phyloP scores from a whole-genome alignment of 1,140 invertebrate genomes.

The Conopomorpha cramerella region DNA sequence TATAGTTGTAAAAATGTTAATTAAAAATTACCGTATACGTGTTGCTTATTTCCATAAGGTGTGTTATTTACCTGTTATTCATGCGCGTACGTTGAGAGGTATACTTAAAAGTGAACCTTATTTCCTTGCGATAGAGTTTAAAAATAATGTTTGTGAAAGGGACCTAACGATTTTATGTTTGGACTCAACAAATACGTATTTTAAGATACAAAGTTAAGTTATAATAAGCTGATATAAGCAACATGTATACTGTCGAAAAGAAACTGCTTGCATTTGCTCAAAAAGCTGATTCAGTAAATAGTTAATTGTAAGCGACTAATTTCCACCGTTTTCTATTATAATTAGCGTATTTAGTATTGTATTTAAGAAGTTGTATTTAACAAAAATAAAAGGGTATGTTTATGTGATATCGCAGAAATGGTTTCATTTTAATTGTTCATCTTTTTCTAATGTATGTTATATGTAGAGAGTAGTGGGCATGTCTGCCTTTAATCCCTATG shows the following conservation, averaged over 20 bases:
- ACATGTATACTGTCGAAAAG: slow-evolving; percentile 4
- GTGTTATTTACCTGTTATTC: too few species aligned
- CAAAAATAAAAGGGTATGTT: slow-evolving; percentile 50
- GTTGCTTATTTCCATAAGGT: background rate
- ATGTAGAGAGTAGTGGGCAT: too few species aligned
- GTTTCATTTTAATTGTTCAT: slow-evolving; percentile 20
- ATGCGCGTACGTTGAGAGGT: too few species aligned
- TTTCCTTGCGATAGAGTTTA: too few species aligned
- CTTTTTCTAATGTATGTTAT: background rate
- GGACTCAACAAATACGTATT: too few species aligned
- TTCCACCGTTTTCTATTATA: slow-evolving; percentile 40
- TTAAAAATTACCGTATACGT: background rate
- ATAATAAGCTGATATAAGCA: too few species aligned
- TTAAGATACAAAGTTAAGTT: too few species aligned
- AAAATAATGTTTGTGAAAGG: too few species aligned
- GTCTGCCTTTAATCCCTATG: too few species aligned
- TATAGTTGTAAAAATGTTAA: slow-evolving; percentile 9
- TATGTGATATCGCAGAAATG: slow-evolving; percentile 37
- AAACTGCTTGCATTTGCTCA: slow-evolving; percentile 51
- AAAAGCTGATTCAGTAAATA: slow-evolving; percentile 20
- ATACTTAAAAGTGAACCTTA: too few species aligned
- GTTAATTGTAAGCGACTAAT: slow-evolving; percentile 22
- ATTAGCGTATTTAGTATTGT: slow-evolving; percentile 44
- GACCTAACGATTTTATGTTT: too few species aligned
- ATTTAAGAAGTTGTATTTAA: slow-evolving; percentile 41